Conservation (phyloP, 2,888 invertebrate species). For the Apodemia mormo region DNA sequence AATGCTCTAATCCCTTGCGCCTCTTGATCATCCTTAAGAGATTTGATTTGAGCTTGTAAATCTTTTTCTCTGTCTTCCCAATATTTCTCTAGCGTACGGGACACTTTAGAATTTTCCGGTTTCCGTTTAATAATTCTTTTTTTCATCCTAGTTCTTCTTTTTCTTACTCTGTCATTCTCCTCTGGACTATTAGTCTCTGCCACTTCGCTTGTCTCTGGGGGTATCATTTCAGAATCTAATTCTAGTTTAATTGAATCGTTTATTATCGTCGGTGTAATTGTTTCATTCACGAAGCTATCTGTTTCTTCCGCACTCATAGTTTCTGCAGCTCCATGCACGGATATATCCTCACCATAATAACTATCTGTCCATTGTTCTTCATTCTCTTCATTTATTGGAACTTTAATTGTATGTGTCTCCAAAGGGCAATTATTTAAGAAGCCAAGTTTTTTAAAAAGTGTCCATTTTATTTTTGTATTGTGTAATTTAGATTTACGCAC, state of each 20-base stretch:
- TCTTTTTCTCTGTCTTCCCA: constrained; percentile 14
- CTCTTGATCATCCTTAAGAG: not conserved
- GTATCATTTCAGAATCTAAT: not conserved
- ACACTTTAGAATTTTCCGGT: not conserved
- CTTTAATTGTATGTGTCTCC: not conserved
- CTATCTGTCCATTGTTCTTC: not conserved
- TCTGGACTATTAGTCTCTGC: not conserved
- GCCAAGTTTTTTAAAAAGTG: not conserved
- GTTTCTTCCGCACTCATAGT: not conserved
- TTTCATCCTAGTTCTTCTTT: not conserved
- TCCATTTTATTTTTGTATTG: not conserved
- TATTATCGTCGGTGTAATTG: not conserved
- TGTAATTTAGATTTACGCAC: constrained; percentile 5
- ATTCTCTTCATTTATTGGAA: constrained; percentile 5
- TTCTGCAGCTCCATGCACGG: not conserved
- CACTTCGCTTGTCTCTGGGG: not conserved
- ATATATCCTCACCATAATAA: not conserved
- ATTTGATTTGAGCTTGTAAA: not conserved
- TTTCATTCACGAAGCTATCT: not conserved
- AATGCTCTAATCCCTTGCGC: constrained; percentile 6
- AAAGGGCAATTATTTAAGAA: constrained; percentile 10
- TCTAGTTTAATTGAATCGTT: not conserved
- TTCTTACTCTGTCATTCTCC: not conserved
- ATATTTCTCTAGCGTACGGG: not conserved
- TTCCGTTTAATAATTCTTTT: constrained; percentile 4